Base-by-base conservation (phyloP, 2,113 vertebrate genomes). In the Cinclus cinclus region DNA sequence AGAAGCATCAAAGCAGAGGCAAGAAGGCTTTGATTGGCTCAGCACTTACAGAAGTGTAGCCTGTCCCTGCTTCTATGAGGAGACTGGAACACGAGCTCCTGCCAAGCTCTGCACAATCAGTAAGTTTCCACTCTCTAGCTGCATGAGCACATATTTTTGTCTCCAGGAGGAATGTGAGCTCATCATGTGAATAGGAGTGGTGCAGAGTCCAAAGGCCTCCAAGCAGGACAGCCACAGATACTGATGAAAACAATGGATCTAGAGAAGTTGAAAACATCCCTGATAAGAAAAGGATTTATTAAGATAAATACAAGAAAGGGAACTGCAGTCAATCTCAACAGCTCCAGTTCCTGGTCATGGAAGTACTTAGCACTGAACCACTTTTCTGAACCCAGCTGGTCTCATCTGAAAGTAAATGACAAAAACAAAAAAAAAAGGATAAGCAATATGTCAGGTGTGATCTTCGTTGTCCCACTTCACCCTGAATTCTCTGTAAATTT, bases 171-270 rank as follows among this genome's bases (percentile, higher is more conserved):
- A 89, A 64, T 49, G 83, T 10, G 23, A 89, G 42, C 94, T 41
- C 53, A 92, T 73, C 73, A 89, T 52, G 77, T 90, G 86, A 92
- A 93, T 10, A 73, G 42, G 56, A 92, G 46, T 44, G 41, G 86
- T 73, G 37, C 80, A 90, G 74, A 84, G 88, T 93, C 62, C 85
- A 95, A 96, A 94, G 90, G 76, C 80, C 86, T 75, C 47, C 83
- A 78, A 83, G 31, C 33, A 33, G 56, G 70, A 78, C 69, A 60
- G 65, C 35, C 46, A 39, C 63, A 44, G 67, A 47, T 55, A 87
- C 0, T 35, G 47, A 73, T 23, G 60, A 64, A 10, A 89, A 35
- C 63, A 77, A 19, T 13, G 12, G 35, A 46, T 15, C n/a, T 47
- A 31, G n/a, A 17, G 30, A 79, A 65, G 27, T 3, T 65, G 25